Conservation (phyloP, 2,797 vertebrate species). For the Cirrhinus mrigala region DNA sequence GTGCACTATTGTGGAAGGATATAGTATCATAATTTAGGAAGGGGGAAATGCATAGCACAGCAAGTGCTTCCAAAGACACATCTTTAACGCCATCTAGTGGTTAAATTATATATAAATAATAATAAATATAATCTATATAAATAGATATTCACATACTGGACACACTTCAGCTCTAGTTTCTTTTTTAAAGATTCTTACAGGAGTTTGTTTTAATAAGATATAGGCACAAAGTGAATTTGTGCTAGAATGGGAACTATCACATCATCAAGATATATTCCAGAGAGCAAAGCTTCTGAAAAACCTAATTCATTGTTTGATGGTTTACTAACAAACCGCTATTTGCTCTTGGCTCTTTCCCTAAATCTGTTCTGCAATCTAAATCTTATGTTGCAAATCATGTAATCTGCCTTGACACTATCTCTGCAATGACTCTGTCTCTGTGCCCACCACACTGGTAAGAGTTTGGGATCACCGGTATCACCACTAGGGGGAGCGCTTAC, state of each 20-base stretch:
- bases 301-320: not conserved
- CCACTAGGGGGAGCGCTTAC: not conserved
- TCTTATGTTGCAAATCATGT: not conserved
- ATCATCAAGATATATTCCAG: not conserved
- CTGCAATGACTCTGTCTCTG: not conserved
- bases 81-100: conserved; percentile 31
- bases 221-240: not conserved
- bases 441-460: no score
- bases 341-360: not conserved
- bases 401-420: conserved; percentile 9
- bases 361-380: not conserved
- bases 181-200: not conserved
- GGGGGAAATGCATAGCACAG: not conserved
- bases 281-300: not conserved
- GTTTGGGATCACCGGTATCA: not conserved
- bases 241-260: not conserved
- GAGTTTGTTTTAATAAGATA: not conserved
- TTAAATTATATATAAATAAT: not conserved
- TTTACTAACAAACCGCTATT: not conserved
- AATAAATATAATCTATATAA: not conserved
- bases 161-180: not conserved
- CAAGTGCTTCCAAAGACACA: conserved; percentile 7
- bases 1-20: not conserved
- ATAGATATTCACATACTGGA: not conserved
- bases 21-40: not conserved